Evolutionary conservation across 2,888 invertebrate genomes (phyloP).

Genomic region (Plemyria rubiginata): DNA sequence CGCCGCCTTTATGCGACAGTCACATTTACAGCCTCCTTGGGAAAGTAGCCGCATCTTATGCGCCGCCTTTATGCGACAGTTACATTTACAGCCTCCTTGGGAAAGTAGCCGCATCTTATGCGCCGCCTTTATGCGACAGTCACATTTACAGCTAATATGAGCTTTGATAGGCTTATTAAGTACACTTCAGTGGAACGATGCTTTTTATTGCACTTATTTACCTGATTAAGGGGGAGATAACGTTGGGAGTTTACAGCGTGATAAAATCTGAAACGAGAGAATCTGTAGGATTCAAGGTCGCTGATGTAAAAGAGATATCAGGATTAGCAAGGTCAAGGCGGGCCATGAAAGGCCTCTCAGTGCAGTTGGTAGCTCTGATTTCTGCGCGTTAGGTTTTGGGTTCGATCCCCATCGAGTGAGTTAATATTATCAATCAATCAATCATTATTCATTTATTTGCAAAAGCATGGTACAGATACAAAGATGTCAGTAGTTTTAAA

Average conservation of each 20-base stretch:
- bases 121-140: conserved; percentile 1
- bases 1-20: conserved; percentile 1
- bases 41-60: conserved; percentile 5
- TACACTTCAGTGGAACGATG: conserved; percentile 10
- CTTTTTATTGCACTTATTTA: conserved; percentile 11
- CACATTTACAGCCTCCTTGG: conserved; percentile 5
- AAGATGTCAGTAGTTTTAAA: too few relatives aligned
- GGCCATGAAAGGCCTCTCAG: too few relatives aligned
- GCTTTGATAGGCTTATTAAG: conserved; percentile 15
- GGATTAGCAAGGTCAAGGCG: too few relatives aligned
- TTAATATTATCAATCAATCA: too few relatives aligned
- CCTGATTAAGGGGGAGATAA: neutral
- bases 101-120: conserved; percentile 5
- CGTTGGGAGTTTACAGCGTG: neutral
- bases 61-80: conserved; percentile 1
- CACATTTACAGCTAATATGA: conserved; percentile 15
- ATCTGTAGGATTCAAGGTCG: neutral
- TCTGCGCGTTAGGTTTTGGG: too few relatives aligned
- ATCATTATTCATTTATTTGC: too few relatives aligned
- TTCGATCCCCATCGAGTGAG: too few relatives aligned
- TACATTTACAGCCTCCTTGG: neutral
- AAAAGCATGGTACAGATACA: too few relatives aligned
- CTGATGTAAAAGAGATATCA: too few relatives aligned
- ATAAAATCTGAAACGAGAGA: neutral
- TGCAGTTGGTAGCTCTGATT: too few relatives aligned